These are phyloP conservation scores for Cybosia mesomella DNA, from an alignment of 2,888 invertebrate genomes.

Conservation along the genomic window DNA sequence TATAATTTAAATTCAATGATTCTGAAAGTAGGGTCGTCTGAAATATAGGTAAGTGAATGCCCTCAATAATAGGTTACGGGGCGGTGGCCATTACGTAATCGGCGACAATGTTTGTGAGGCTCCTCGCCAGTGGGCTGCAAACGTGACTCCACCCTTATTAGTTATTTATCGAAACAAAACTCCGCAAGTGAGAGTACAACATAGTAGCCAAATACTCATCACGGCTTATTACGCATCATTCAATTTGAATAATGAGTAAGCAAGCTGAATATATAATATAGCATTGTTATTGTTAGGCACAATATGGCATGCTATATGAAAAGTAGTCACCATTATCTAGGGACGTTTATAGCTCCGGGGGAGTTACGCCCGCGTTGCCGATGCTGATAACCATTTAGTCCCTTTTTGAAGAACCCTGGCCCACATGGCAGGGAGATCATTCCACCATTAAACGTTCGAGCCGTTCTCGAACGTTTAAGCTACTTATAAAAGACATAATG, in stretches of 20 bases:
- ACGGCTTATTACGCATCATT: constrained; percentile 18
- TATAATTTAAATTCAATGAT: constrained; percentile 22
- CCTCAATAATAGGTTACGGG: constrained; percentile 47
- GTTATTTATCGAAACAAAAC: constrained; percentile 18
- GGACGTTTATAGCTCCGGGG: not conserved
- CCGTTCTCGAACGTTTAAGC: not conserved
- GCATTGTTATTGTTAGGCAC: not conserved
- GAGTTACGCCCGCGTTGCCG: not conserved
- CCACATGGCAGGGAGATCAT: not conserved
- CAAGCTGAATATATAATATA: not conserved
- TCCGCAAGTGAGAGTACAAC: constrained; percentile 30
- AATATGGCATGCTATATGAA: not conserved
- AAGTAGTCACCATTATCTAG: not conserved
- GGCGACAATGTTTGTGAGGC: constrained; percentile 34
- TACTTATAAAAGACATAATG: not conserved
- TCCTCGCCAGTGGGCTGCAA: constrained; percentile 31
- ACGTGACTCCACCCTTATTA: constrained; percentile 34
- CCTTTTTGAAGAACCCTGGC: not conserved
- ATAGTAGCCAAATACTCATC: constrained; percentile 23
- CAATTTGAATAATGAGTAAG: constrained; percentile 22
- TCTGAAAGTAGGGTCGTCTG: constrained; percentile 31
- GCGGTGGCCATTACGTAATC: constrained; percentile 42
- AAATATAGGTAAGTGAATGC: constrained; percentile 41
- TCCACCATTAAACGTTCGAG: not conserved
- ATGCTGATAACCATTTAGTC: not conserved